Conservation (phyloP, 2,113 vertebrate genomes). For the Rhinopomastus cyanomelas region DNA sequence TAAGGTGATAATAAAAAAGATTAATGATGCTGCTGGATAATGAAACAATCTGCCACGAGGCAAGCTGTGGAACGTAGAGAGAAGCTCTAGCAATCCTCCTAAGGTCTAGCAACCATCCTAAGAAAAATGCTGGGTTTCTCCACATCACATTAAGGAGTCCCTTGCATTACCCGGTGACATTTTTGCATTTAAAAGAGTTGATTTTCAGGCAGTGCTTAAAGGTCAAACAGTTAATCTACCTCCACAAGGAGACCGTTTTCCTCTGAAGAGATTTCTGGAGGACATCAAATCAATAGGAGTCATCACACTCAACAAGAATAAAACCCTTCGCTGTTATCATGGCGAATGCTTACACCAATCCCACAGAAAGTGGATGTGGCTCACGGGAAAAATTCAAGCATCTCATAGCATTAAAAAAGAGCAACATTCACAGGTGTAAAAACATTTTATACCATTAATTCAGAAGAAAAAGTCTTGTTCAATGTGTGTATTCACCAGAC, state of each 20-base stretch:
- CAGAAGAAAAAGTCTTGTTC: background rate
- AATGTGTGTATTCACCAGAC: background rate
- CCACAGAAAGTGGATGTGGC: background rate
- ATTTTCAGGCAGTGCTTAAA: constrained; percentile 62
- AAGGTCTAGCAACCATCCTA: constrained; percentile 1
- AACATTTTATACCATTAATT: background rate
- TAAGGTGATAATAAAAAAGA: constrained; percentile 83
- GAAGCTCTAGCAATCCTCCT: constrained; percentile 15
- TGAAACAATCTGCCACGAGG: constrained; percentile 79
- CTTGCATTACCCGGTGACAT: constrained; percentile 61
- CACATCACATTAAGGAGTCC: constrained; percentile 47
- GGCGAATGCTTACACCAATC: background rate
- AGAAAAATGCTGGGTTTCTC: constrained; percentile 32
- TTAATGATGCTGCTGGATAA: constrained; percentile 77
- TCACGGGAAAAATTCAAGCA: background rate
- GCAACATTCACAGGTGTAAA: background rate
- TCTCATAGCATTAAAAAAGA: background rate
- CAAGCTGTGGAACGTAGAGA: constrained; percentile 72
- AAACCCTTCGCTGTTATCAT: constrained; percentile 25
- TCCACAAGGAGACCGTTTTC: constrained; percentile 20
- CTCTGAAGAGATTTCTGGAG: constrained; percentile 63
- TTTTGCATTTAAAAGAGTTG: constrained; percentile 64
- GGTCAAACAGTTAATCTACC: constrained; percentile 69
- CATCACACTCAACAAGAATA: constrained; percentile 56
- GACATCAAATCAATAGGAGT: constrained; percentile 60